phyloP scores from a whole-genome alignment of 1,140 invertebrate species.

The Cepaea nemoralis region DNA sequence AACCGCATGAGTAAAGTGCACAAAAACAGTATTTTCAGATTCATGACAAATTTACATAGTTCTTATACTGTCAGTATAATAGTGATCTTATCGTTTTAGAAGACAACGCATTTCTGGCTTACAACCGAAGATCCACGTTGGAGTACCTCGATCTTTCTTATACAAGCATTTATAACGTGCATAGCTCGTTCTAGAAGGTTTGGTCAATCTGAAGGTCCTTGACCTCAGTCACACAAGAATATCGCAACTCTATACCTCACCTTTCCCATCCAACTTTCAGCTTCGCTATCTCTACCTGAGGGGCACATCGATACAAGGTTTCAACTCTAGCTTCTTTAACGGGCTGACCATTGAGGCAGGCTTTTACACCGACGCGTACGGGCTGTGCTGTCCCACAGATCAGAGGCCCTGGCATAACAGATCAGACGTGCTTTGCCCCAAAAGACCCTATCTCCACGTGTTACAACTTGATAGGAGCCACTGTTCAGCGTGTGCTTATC shows the following conservation, averaged over 20 bases:
- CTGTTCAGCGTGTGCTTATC: slow-evolving; percentile 47
- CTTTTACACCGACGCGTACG: slow-evolving; percentile 47
- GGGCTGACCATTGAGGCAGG: background rate
- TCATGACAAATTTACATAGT: background rate
- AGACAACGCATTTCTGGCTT: background rate
- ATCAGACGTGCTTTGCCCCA: slow-evolving; percentile 49
- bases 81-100: background rate
- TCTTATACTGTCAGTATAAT: background rate
- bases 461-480: slow-evolving; percentile 47
- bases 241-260: background rate
- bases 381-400: slow-evolving; percentile 52
- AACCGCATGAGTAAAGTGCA: background rate
- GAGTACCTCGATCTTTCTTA: background rate
- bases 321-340: background rate
- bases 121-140: background rate
- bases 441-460: slow-evolving; percentile 52
- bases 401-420: slow-evolving; percentile 35
- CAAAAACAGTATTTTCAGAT: background rate
- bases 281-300: background rate
- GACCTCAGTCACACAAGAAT: background rate
- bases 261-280: background rate
- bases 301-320: background rate
- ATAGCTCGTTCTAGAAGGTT: background rate
- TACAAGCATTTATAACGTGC: background rate
- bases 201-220: background rate